phyloP scores from a whole-genome alignment of 2,113 vertebrate genomes.

The Leptosomus discolor region DNA sequence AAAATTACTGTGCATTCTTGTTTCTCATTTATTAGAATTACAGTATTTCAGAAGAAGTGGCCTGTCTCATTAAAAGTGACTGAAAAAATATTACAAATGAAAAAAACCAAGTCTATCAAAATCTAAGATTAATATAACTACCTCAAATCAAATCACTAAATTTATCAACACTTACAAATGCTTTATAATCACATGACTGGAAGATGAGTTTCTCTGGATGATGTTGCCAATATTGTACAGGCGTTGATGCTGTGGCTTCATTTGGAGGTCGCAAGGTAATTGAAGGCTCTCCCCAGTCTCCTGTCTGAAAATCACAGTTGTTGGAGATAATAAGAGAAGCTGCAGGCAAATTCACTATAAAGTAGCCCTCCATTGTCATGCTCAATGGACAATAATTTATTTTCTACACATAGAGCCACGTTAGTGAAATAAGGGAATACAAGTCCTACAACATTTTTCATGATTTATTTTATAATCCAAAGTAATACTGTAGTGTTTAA shows the following conservation, averaged over 20 bases:
- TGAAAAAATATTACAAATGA: background rate
- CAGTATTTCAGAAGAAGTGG: background rate
- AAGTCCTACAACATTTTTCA: background rate
- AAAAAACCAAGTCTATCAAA: background rate
- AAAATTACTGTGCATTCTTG: background rate
- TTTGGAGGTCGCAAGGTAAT: slow-evolving; percentile 96
- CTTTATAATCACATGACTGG: slow-evolving; percentile 98
- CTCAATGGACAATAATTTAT: background rate
- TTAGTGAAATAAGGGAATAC: background rate
- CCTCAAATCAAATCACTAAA: background rate
- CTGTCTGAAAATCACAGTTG: slow-evolving; percentile 86
- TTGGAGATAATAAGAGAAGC: slow-evolving; percentile 58
- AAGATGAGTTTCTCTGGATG: slow-evolving; percentile 99
- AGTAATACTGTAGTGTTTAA: slow-evolving; percentile 21
- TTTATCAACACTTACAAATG: slow-evolving; percentile 87
- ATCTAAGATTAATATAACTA: background rate
- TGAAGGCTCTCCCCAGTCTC: slow-evolving; percentile 97
- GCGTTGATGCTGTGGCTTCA: slow-evolving; percentile 95
- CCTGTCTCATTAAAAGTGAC: background rate
- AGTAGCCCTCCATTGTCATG: background rate
- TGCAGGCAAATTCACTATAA: background rate
- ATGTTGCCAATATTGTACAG: slow-evolving; percentile 98
- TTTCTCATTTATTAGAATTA: background rate
- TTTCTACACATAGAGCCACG: background rate
- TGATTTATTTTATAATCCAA: slow-evolving; percentile 19